A percentile compares a stretch with the other conserved stretches of the same genome.
These are phyloP conservation scores for Malthinus seriepunctatus DNA, from an alignment of 2,888 invertebrate species.

Conservation along the genomic window DNA sequence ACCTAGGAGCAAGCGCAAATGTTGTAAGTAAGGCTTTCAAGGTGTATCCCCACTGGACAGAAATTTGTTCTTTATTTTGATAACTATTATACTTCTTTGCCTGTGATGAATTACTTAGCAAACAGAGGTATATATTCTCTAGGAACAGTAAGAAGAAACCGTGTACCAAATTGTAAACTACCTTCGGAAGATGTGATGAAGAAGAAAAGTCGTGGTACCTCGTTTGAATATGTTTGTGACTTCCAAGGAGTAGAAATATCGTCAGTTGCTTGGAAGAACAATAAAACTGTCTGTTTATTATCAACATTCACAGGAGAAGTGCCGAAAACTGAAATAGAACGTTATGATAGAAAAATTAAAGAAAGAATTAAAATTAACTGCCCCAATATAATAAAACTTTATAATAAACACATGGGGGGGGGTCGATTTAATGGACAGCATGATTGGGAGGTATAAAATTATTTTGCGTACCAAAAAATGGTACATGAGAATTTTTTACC, in stretches of 20 bases:
- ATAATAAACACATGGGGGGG: slow-evolving; percentile 32
- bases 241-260: slow-evolving; percentile 33
- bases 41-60: slow-evolving; percentile 38
- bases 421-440: slow-evolving; percentile 21
- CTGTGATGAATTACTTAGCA: slow-evolving; percentile 37
- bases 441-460: slow-evolving; percentile 22
- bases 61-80: slow-evolving; percentile 46
- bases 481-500: slow-evolving; percentile 22
- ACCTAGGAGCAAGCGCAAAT: slow-evolving; percentile 44
- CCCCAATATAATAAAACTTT: not conserved
- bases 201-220: slow-evolving; percentile 36
- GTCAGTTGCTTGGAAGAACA: slow-evolving; percentile 35
- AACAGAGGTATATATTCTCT: slow-evolving; percentile 39
- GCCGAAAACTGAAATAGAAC: slow-evolving; percentile 13
- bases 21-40: slow-evolving; percentile 42
- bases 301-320: slow-evolving; percentile 32
- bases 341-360: slow-evolving; percentile 30
- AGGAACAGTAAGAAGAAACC: slow-evolving; percentile 42
- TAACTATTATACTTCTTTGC: slow-evolving; percentile 42
- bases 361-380: slow-evolving; percentile 16
- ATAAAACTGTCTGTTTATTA: slow-evolving; percentile 35
- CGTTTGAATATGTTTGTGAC: slow-evolving; percentile 35
- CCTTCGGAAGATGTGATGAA: slow-evolving; percentile 38
- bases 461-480: slow-evolving; percentile 13
- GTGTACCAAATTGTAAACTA: slow-evolving; percentile 44